Conservation (phyloP, 1,140 invertebrate genomes). For the Caenorhabditis tropicalis region DNA sequence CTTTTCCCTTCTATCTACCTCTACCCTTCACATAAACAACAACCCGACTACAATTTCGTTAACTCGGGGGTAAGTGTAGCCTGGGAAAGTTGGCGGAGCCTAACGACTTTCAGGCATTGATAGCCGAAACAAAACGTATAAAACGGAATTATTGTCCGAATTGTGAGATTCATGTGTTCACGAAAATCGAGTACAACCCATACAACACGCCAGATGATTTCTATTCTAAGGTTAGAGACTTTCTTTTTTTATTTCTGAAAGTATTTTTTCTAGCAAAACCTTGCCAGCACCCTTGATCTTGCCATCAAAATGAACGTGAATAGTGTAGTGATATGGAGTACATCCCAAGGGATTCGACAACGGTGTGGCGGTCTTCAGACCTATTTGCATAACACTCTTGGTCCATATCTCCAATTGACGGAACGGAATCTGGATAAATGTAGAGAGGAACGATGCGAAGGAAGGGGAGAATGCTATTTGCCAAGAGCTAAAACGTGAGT, state of each 20-base stretch:
- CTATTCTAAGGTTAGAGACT: neutral
- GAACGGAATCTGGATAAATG: neutral
- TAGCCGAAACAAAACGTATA: constrained; percentile 37
- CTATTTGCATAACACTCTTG: constrained; percentile 11
- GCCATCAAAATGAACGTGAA: constrained; percentile 36
- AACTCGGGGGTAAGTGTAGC: neutral
- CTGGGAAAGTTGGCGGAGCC: neutral
- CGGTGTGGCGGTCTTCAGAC: neutral
- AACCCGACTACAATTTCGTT: constrained; percentile 2
- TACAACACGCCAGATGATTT: constrained; percentile 8
- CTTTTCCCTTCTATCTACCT: constrained; percentile 16
- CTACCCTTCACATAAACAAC: neutral
- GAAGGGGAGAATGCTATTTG: neutral
- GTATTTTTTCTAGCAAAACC: neutral
- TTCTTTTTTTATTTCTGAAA: neutral
- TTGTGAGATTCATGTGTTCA: constrained; percentile 30
- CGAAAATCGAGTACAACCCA: constrained; percentile 39
- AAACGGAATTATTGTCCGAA: constrained; percentile 7
- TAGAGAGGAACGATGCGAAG: constrained; percentile 6
- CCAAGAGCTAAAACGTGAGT: constrained; percentile 9
- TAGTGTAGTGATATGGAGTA: constrained; percentile 21
- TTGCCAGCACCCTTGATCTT: constrained; percentile 32
- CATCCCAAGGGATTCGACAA: neutral
- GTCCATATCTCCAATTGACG: constrained; percentile 5
- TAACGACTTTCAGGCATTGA: neutral